Evolutionary conservation across 2,113 vertebrate genomes (phyloP).

Genomic region (Tragelaphus strepsiceros): DNA sequence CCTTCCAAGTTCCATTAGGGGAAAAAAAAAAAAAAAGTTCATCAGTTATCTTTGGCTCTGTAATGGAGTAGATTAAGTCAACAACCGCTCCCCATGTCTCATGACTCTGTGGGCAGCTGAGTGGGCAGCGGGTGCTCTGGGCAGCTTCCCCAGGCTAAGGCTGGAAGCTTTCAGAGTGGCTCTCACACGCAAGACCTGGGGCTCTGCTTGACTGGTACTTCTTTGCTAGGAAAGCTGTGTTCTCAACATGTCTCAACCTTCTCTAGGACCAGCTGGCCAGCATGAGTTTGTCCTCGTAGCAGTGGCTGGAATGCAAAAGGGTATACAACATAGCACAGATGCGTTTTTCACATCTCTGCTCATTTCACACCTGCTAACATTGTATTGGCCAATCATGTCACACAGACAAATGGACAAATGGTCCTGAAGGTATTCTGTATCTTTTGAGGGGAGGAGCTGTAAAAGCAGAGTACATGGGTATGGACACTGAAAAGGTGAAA

Average conservation of each 20-base stretch:
- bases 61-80: background rate
- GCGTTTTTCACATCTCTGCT: background rate
- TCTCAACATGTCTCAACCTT: background rate
- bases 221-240: background rate
- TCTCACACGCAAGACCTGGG: fast-evolving
- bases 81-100: background rate
- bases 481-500: background rate
- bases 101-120: background rate
- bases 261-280: background rate
- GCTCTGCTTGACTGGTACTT: background rate
- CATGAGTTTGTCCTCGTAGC: background rate
- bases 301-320: background rate
- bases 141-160: background rate
- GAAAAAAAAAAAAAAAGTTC: background rate
- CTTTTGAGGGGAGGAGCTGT: background rate
- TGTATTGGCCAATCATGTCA: background rate
- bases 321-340: background rate
- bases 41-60: background rate
- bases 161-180: background rate
- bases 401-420: background rate
- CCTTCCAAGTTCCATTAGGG: background rate
- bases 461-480: background rate
- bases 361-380: background rate
- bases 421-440: background rate
- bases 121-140: background rate